These are phyloP conservation scores for Pectinophora gossypiella DNA, from an alignment of 1,140 invertebrate genomes.

Conservation along the genomic window DNA sequence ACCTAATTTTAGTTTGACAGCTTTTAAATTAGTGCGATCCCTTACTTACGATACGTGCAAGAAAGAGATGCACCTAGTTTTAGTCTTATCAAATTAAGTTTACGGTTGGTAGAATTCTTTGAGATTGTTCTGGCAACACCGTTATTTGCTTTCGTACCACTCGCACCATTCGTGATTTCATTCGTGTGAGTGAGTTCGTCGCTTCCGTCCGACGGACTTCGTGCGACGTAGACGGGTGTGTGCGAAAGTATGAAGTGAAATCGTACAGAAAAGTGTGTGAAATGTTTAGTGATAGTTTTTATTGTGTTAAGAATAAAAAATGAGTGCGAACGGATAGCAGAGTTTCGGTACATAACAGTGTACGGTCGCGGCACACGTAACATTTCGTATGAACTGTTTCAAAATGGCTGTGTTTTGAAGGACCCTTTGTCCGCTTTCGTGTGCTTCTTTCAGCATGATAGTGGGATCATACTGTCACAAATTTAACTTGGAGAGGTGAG, in stretches of 20 bases:
- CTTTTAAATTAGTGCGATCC: too few relatives aligned
- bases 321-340: constrained; percentile 71
- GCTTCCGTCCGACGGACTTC: constrained; percentile 60
- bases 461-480: constrained; percentile 67
- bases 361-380: constrained; percentile 58
- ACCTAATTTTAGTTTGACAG: too few relatives aligned
- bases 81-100: too few relatives aligned
- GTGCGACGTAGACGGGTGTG: constrained; percentile 69
- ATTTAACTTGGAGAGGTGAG: constrained; percentile 69
- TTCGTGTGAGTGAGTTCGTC: constrained; percentile 66
- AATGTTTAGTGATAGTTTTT: constrained; percentile 74
- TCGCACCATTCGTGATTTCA: constrained; percentile 24
- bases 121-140: constrained; percentile 27
- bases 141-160: constrained; percentile 23
- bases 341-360: constrained; percentile 43
- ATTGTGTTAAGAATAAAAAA: constrained; percentile 68
- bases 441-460: constrained; percentile 72
- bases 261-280: constrained; percentile 71
- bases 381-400: constrained; percentile 70
- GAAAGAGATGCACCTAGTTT: too few relatives aligned
- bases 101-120: background rate
- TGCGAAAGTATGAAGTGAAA: constrained; percentile 75
- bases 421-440: constrained; percentile 74
- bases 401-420: constrained; percentile 77
- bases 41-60: too few relatives aligned